phyloP scores from a whole-genome alignment of 2,797 vertebrate genomes.

The Kryptopterus vitreolus region DNA sequence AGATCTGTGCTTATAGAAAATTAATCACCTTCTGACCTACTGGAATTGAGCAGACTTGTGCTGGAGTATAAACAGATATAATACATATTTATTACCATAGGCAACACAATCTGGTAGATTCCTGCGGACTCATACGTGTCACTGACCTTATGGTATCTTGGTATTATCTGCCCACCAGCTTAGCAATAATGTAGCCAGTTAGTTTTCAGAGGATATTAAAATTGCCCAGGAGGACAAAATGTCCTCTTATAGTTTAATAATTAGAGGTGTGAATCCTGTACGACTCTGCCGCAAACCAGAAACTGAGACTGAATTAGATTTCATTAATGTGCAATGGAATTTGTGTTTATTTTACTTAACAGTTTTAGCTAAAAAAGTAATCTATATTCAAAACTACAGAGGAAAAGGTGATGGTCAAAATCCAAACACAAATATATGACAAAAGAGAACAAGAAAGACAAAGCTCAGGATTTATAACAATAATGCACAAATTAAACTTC shows the following conservation, averaged over 20 bases:
- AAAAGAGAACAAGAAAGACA: not conserved
- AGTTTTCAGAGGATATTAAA: not conserved
- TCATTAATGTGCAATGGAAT: not conserved
- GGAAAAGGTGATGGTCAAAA: not conserved
- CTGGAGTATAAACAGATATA: not conserved
- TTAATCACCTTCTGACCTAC: constrained; percentile 4
- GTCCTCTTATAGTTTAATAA: not conserved
- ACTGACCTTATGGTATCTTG: not conserved
- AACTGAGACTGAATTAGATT: not conserved
- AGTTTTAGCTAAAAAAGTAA: not conserved
- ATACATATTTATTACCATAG: not conserved
- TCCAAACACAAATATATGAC: not conserved
- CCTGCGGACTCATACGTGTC: not conserved
- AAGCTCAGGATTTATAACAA: not conserved
- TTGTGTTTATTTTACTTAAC: not conserved
- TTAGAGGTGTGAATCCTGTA: not conserved
- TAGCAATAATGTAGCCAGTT: not conserved
- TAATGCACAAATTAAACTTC: not conserved
- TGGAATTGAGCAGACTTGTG: not conserved
- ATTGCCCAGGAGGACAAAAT: not conserved
- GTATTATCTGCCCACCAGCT: not conserved
- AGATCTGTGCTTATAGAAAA: not conserved
- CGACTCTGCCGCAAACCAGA: not conserved
- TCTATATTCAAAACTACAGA: not conserved
- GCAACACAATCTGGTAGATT: not conserved